phyloP scores from a whole-genome alignment of 1,140 invertebrate genomes.

The Anthonomus grandis region DNA sequence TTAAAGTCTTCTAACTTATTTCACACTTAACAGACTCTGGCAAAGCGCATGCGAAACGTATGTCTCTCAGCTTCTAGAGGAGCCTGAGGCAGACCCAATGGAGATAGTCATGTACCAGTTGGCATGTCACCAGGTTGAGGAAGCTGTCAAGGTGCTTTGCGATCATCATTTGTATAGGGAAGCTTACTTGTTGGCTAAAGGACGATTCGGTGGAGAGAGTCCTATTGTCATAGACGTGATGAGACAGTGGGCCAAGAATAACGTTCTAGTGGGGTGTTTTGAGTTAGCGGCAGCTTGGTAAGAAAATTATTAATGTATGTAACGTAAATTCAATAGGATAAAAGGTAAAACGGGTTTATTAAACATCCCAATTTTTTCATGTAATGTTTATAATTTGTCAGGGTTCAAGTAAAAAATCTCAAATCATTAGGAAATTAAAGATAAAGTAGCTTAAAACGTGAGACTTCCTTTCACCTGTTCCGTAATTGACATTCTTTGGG shows the following conservation, averaged over 20 bases:
- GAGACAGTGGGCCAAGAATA: slow-evolving; percentile 53
- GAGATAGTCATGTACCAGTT: slow-evolving; percentile 63
- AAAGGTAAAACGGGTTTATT: neutral
- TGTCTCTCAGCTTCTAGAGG: slow-evolving; percentile 58
- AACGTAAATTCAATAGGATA: too few species aligned
- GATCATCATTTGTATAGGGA: slow-evolving; percentile 57
- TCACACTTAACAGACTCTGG: too few species aligned
- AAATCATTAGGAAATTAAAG: too few species aligned
- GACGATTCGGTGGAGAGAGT: slow-evolving; percentile 54
- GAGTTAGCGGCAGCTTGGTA: slow-evolving; percentile 63
- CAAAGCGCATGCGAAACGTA: slow-evolving; percentile 58
- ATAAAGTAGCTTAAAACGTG: neutral
- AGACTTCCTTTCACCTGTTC: neutral
- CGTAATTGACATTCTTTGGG: too few species aligned
- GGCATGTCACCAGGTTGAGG: slow-evolving; percentile 57
- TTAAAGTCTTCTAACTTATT: too few species aligned
- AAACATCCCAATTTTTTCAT: neutral
- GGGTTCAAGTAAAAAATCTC: too few species aligned
- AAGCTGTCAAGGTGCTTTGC: slow-evolving; percentile 58
- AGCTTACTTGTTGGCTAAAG: slow-evolving; percentile 59
- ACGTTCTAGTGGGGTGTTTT: slow-evolving; percentile 50
- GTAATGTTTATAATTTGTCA: neutral
- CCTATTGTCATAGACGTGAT: slow-evolving; percentile 52
- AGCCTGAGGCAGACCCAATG: slow-evolving; percentile 50
- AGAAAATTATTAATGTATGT: slow-evolving; percentile 11